Evolutionary conservation across 2,113 vertebrate species (phyloP).

Genomic region (Neolamprologus falcicula): DNA sequence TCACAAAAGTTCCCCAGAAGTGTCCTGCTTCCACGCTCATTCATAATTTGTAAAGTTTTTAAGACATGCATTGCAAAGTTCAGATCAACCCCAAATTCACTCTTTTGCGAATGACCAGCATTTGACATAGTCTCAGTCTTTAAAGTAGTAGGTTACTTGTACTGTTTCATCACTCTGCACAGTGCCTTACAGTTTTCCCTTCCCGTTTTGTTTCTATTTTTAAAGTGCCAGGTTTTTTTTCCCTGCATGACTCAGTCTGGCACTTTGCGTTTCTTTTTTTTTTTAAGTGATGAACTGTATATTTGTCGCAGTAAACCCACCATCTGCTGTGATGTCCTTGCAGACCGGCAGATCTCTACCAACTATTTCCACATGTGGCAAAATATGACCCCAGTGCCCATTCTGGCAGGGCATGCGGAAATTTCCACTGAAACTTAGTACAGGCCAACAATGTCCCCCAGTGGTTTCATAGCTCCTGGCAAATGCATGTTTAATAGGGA

Average conservation of each 20-base stretch:
- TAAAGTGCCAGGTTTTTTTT: background rate
- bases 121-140: background rate
- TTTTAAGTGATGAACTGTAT: background rate
- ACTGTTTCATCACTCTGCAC: background rate
- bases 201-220: background rate
- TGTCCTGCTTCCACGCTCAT: background rate
- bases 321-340: background rate
- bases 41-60: background rate
- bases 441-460: conserved; percentile 34
- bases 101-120: background rate
- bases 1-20: background rate
- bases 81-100: background rate
- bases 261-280: background rate
- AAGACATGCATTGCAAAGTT: background rate
- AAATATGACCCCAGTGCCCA: conserved; percentile 35
- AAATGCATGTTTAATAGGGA: background rate
- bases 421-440: conserved; percentile 51
- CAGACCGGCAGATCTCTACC: background rate
- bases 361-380: conserved; percentile 43
- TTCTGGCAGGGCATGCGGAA: conserved; percentile 51
- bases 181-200: background rate
- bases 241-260: background rate
- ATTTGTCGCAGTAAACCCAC: background rate
- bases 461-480: conserved; percentile 15
- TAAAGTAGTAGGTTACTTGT: background rate